Evolutionary conservation across 2,113 vertebrate species (phyloP).

Genomic region (Rutilus rutilus): DNA sequence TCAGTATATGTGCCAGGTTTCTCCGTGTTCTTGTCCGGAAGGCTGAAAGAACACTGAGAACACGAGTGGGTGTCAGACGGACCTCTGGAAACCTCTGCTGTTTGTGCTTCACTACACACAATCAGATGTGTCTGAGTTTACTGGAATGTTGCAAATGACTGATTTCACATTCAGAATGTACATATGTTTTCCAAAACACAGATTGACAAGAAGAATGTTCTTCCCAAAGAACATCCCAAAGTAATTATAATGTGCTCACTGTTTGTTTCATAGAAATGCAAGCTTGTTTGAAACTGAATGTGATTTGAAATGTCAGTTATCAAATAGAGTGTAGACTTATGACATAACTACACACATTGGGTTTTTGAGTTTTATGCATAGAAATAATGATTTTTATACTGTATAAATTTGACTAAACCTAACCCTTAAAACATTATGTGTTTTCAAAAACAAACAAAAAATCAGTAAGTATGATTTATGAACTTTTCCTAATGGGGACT

Average conservation of each 20-base stretch:
- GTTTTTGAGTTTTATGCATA: too few species aligned
- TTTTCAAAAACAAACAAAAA: too few species aligned
- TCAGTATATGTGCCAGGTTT: conserved; percentile 5
- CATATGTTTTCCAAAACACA: not conserved
- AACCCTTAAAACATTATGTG: too few species aligned
- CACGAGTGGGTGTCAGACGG: not conserved
- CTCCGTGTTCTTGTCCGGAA: conserved; percentile 6
- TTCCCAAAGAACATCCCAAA: not conserved
- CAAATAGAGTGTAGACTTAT: not conserved
- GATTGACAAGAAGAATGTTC: not conserved
- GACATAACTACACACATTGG: not conserved
- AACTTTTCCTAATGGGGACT: too few species aligned
- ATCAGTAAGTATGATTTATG: too few species aligned
- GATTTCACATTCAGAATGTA: conserved; percentile 7
- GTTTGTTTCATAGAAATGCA: not conserved
- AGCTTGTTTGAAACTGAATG: not conserved
- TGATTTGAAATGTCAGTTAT: not conserved
- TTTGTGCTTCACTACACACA: not conserved
- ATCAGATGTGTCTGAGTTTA: not conserved
- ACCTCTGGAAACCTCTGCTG: conserved; percentile 3
- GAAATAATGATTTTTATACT: too few species aligned
- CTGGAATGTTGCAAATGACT: conserved; percentile 29
- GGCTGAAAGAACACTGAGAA: conserved; percentile 32
- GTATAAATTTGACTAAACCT: too few species aligned
- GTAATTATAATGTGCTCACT: not conserved